Evolutionary conservation across 2,797 vertebrate genomes (phyloP), one percentile per base, ranked within the genome.

Genomic region (Xenentodon cancila): DNA sequence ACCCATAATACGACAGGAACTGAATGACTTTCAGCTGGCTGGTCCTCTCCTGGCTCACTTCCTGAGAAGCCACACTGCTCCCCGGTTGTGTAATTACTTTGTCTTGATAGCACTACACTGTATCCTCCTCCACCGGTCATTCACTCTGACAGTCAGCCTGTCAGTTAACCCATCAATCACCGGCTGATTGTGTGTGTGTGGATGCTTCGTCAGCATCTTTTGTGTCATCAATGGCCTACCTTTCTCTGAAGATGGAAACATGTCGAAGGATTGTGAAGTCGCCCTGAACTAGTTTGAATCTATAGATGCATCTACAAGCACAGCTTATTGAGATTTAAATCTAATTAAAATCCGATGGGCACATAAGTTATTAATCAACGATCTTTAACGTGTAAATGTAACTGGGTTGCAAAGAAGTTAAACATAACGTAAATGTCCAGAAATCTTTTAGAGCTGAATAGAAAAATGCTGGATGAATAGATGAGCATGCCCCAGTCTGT

Each of bases 31-130:
- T 70, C 71, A 69, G 72, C 59, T 68, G 66, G 60, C 48, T 30
- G 51, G 32, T 64, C 49, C 30, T 66, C 45, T 45, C 27, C 40
- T 51, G 19, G 40, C 42, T 79, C 72, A 46, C 75, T 74, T 71
- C 65, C 69, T 71, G 9, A 37, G 68, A 72, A 59, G 58, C 64
- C 74, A 44, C 53, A 30, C 70, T 56, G 71, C 55, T 65, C 50
- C 45, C 56, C 45, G 61, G 30, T 69, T 59, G 70, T 79, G 64
- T 83, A 56, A 83, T 75, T 74, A 59, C 79, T 37, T 57, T 48
- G 68, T 59, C 72, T 72, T 47, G 5, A 71, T 68, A 56, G 64
- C 59, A 52, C 43, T 46, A n/a, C 53, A 19, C 59, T 20, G 34
- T 51, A 20, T 61, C 76, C 53, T 64, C 59, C 75, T 68, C 45